Evolutionary conservation across 2,888 invertebrate species (phyloP).

Genomic region (Drosophila hamatofila): DNA sequence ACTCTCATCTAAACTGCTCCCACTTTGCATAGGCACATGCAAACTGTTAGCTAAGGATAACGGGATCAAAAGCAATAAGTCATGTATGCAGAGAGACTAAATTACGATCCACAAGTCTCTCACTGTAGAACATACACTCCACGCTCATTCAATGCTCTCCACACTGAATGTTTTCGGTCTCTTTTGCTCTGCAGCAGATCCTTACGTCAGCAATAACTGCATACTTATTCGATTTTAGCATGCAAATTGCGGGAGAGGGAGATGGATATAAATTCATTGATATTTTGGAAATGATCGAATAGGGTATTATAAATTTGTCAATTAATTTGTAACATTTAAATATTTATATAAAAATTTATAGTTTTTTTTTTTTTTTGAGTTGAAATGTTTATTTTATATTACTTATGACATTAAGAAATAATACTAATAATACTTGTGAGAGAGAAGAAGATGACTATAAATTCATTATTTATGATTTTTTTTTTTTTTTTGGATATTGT

Average conservation of each 20-base stretch:
- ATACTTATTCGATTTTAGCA: neutral
- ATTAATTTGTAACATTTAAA: neutral
- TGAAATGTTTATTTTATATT: too few species aligned
- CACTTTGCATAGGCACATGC: neutral
- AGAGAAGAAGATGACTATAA: too few species aligned
- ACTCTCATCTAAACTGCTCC: neutral
- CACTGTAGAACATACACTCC: neutral
- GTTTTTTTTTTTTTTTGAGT: too few species aligned
- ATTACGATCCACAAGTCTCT: neutral
- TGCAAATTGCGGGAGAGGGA: neutral
- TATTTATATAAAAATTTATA: neutral
- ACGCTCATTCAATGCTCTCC: neutral
- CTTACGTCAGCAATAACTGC: neutral
- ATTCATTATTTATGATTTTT: too few species aligned
- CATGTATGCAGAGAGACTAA: neutral
- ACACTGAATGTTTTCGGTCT: too few species aligned
- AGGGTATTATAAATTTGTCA: neutral
- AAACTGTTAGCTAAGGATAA: neutral
- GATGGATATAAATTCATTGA: neutral
- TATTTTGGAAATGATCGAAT: neutral
- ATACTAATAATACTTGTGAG: too few species aligned
- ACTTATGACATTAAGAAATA: too few species aligned
- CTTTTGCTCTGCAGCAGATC: slow-evolving; percentile 1
- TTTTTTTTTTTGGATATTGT: too few species aligned
- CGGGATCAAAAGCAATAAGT: slow-evolving; percentile 1